phyloP scores from a whole-genome alignment of 2,113 vertebrate species.

The Litocranius walleri region DNA sequence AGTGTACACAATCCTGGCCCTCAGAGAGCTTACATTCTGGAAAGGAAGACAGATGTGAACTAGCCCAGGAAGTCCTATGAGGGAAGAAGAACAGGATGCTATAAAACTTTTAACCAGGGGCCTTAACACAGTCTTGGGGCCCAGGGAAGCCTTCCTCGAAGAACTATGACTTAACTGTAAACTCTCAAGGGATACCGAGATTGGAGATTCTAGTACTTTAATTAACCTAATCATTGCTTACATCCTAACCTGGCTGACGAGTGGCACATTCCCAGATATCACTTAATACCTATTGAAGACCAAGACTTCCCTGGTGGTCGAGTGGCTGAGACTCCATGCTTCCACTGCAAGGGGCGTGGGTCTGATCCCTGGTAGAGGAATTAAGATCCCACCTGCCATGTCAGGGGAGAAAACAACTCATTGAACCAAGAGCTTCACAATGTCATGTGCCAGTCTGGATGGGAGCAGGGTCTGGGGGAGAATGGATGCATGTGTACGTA shows the following conservation, averaged over 20 bases:
- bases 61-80: background rate
- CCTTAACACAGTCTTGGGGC: background rate
- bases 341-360: background rate
- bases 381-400: background rate
- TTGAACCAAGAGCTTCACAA: background rate
- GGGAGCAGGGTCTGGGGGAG: background rate
- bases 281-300: background rate
- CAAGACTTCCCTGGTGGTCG: background rate
- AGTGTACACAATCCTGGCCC: background rate
- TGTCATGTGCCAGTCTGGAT: background rate
- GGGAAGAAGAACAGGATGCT: background rate
- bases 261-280: background rate
- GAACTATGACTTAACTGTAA: background rate
- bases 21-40: background rate
- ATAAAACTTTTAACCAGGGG: background rate
- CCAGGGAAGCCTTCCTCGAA: background rate
- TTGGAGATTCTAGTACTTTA: background rate
- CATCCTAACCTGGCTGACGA: background rate
- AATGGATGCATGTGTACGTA: background rate
- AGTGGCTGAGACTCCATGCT: background rate
- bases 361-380: background rate
- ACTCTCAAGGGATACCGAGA: background rate
- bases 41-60: background rate
- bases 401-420: background rate
- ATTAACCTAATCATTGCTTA: background rate